Conservation (phyloP, 2,113 vertebrate species). For the Hemichromis elongatus region DNA sequence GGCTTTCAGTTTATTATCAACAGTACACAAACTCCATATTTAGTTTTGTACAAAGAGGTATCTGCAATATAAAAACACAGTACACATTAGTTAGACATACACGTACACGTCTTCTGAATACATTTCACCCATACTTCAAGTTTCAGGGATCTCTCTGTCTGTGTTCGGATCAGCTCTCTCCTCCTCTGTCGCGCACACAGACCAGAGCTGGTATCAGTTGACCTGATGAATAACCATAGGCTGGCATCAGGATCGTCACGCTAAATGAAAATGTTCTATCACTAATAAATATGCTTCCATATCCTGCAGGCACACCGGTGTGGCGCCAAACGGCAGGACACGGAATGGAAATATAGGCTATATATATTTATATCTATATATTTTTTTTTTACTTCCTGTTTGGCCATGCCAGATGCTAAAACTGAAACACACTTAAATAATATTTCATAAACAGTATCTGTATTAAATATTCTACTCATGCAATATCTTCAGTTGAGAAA, state of each 20-base stretch:
- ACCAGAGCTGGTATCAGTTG: slow-evolving; percentile 16
- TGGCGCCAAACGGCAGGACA: not conserved
- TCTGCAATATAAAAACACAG: slow-evolving; percentile 64
- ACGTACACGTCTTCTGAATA: slow-evolving; percentile 57
- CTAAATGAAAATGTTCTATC: slow-evolving; percentile 57
- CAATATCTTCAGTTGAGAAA: slow-evolving; percentile 67
- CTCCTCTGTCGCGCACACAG: slow-evolving; percentile 9
- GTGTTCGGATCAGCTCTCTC: slow-evolving; percentile 10
- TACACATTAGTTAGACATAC: slow-evolving; percentile 57
- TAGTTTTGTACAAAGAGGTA: slow-evolving; percentile 73
- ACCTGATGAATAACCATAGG: slow-evolving; percentile 3
- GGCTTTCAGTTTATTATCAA: slow-evolving; percentile 41
- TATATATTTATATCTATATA: not conserved
- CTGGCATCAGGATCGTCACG: slow-evolving; percentile 34
- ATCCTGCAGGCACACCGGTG: slow-evolving; percentile 3
- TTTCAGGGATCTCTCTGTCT: slow-evolving; percentile 65
- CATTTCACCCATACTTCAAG: slow-evolving; percentile 71
- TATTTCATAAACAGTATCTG: slow-evolving; percentile 44
- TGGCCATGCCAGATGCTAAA: slow-evolving; percentile 3
- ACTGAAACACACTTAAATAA: slow-evolving; percentile 52
- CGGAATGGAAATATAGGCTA: not conserved
- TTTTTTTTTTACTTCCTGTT: not conserved
- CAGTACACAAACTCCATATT: slow-evolving; percentile 42
- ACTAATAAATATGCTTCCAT: slow-evolving; percentile 63
- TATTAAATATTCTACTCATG: slow-evolving; percentile 71